Evolutionary conservation across 2,797 vertebrate genomes (phyloP).

Genomic region (Emys orbicularis): DNA sequence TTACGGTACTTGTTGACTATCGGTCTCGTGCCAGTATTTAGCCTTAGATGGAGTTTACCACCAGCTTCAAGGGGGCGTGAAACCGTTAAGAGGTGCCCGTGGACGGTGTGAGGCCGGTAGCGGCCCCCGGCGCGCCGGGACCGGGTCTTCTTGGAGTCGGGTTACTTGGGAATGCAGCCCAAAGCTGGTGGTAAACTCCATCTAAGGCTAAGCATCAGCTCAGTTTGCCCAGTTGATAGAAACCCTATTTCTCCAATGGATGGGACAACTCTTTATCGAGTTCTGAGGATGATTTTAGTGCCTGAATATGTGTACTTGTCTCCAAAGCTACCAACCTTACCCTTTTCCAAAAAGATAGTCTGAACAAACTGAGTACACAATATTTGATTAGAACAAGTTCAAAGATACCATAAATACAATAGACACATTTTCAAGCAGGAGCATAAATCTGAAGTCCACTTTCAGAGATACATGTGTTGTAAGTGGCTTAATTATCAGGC

Average conservation of each 20-base stretch:
- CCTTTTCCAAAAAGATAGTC: neutral
- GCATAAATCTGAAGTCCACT: neutral
- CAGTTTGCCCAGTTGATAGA: conserved; percentile 29
- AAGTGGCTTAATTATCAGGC: neutral
- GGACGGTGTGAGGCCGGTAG: too few species aligned
- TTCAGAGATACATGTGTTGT: neutral
- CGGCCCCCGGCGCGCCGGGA: too few species aligned
- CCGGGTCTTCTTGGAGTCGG: too few species aligned
- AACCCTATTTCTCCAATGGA: conserved; percentile 7
- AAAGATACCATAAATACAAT: neutral
- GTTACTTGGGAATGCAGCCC: too few species aligned
- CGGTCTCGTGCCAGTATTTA: too few species aligned
- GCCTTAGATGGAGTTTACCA: too few species aligned
- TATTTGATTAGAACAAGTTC: neutral
- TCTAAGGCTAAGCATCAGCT: conserved; percentile 27
- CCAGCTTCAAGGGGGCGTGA: too few species aligned
- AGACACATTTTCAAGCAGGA: neutral
- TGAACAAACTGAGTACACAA: neutral
- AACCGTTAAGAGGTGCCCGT: too few species aligned
- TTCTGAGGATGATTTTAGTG: neutral
- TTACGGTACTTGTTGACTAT: too few species aligned
- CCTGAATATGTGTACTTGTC: neutral
- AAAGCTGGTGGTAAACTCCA: too few species aligned
- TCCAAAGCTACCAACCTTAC: neutral
- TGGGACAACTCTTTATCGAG: neutral